A percentile compares a stretch with the other conserved stretches of the same genome.
Conservation (phyloP, 2,888 invertebrate genomes). For the Synanthedon myopaeformis region DNA sequence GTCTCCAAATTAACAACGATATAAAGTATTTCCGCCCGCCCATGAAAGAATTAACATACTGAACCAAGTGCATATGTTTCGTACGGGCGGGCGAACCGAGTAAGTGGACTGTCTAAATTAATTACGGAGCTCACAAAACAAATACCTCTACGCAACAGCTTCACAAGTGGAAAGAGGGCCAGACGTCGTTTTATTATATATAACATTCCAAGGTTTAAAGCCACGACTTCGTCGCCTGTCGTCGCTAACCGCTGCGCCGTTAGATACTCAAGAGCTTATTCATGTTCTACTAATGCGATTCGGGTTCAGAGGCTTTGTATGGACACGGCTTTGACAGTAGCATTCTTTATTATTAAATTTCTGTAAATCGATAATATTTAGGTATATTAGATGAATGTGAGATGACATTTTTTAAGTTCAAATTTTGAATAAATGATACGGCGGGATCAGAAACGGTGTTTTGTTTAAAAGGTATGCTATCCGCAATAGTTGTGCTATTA, state of each 20-base stretch:
- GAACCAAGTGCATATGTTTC: constrained; percentile 39
- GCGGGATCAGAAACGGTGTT: constrained; percentile 4
- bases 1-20: constrained; percentile 41
- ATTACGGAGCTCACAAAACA: constrained; percentile 45
- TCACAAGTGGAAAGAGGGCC: constrained; percentile 32
- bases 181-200: constrained; percentile 18
- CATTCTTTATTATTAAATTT: constrained; percentile 16
- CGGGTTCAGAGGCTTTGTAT: constrained; percentile 42
- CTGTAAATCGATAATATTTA: constrained; percentile 6
- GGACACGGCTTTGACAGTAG: constrained; percentile 30
- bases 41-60: constrained; percentile 36
- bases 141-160: constrained; percentile 35
- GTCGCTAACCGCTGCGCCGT: constrained; percentile 30
- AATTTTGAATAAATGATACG: background rate
- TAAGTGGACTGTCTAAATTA: constrained; percentile 63
- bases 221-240: constrained; percentile 35
- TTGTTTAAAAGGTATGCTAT: background rate
- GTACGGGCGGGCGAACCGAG: constrained; percentile 29
- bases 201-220: constrained; percentile 30
- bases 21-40: constrained; percentile 43
- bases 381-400: constrained; percentile 4
- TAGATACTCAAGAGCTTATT: constrained; percentile 58
- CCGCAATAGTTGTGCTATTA: constrained; percentile 10
- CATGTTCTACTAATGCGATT: constrained; percentile 56
- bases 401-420: constrained; percentile 5